A percentile compares a stretch with the other conserved stretches of the same genome.
Conservation (phyloP, 2,888 invertebrate species). For the Chorisops tibialis region DNA sequence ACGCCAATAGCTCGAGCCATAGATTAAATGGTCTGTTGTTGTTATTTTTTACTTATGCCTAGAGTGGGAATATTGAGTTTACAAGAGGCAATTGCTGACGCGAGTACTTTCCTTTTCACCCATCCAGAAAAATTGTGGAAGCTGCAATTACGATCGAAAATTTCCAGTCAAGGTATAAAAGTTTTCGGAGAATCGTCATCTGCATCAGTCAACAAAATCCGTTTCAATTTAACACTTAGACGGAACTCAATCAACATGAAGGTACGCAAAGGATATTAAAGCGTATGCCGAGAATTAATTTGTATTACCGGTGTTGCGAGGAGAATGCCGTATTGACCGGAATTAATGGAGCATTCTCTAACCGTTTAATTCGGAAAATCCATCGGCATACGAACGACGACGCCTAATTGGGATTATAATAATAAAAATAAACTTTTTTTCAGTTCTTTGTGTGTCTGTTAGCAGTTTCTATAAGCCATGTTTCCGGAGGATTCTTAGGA, state of each 20-base stretch:
- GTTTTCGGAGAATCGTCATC: conserved; percentile 11
- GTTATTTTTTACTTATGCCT: too few relatives aligned
- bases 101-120: conserved; percentile 15
- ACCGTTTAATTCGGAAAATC: too few relatives aligned
- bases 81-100: background rate
- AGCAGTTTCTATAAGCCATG: conserved; percentile 8
- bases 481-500: conserved; percentile 12
- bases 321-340: too few relatives aligned
- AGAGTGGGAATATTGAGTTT: too few relatives aligned
- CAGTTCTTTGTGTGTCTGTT: conserved; percentile 13
- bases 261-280: background rate
- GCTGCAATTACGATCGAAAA: conserved; percentile 10
- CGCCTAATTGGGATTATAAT: too few relatives aligned
- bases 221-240: background rate
- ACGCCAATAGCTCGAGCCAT: too few relatives aligned
- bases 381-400: too few relatives aligned
- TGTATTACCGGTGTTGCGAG: too few relatives aligned
- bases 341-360: too few relatives aligned
- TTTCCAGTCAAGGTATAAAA: conserved; percentile 5
- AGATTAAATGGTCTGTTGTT: too few relatives aligned
- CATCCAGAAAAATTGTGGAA: conserved; percentile 19
- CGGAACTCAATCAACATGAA: conserved; percentile 11
- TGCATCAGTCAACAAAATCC: conserved; percentile 18
- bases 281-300: too few relatives aligned
- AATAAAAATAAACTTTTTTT: background rate